Evolutionary conservation across 1,140 invertebrate genomes (phyloP), one percentile per base, ranked within the genome.

Genomic region (Penaeus vannamei): DNA sequence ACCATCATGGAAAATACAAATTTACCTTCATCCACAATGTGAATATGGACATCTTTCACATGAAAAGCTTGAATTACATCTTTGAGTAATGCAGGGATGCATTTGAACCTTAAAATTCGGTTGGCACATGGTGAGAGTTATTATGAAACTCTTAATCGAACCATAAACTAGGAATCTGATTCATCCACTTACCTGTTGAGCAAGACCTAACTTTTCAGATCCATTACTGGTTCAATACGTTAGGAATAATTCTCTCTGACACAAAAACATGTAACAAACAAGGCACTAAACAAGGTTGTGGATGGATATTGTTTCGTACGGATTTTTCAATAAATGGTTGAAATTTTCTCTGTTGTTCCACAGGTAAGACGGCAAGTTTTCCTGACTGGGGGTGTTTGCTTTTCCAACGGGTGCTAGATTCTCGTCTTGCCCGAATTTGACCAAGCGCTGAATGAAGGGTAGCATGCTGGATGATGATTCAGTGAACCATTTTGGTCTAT

Each of bases 271-370:
- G 29, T 32, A 76, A 76, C 20, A 76, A n/a, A 36, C 29, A 89
- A 89, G 87, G 87, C 87, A 89, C 87, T 89, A 89, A 64, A 89
- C 82, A 89, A 89, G 23, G 61, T 84, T 85, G 64, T 89, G 87
- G 87, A 89, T 89, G 87, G 87, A 89, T 66, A 84, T 61, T 42
- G 87, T 89, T 81, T 89, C 82, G 32, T 89, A 89, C 10, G 87
- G 87, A 46, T 89, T 89, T 32, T 80, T 84, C n/a, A 85, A 42
- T 26, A 89, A 59, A 42, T 89, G 66, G 32, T 46, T 36, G 64
- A 85, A 84, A 36, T 59, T 72, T 66, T 89, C 69, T 10, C 62
- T 77, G 20, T 85, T 60, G 22, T 61, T 59, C 69, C 72, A 77
- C 81, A 89, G 22, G 76, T 84, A 89, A 12, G 72, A 23, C 20